Conservation (phyloP, 2,113 vertebrate species). For the Cynocephalus volans region DNA sequence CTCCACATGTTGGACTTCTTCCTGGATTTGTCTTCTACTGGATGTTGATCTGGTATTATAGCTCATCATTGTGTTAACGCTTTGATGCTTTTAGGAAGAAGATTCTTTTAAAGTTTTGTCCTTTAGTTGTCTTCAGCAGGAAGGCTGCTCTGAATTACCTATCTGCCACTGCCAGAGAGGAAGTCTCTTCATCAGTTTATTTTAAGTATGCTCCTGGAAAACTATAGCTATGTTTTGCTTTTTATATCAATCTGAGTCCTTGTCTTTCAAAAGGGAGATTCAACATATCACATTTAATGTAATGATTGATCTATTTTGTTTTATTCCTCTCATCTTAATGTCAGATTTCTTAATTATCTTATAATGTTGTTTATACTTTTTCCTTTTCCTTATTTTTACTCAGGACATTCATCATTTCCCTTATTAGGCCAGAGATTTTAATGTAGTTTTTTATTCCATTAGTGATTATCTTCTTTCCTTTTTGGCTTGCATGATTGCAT, state of each 20-base stretch:
- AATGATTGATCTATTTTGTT: neutral
- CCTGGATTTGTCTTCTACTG: neutral
- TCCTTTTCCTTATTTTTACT: neutral
- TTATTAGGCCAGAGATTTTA: conserved; percentile 21
- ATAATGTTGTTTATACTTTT: neutral
- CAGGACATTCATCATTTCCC: neutral
- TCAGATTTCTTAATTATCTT: neutral
- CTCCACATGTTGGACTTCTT: neutral
- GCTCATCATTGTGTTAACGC: neutral
- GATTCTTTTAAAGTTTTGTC: neutral
- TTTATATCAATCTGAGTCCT: conserved; percentile 15
- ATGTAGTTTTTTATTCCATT: neutral
- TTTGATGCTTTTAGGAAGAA: neutral
- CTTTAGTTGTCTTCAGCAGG: conserved; percentile 11
- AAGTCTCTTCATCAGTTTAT: neutral
- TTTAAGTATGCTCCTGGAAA: conserved; percentile 1
- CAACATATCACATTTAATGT: neutral
- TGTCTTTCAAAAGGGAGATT: conserved; percentile 44
- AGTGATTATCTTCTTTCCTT: neutral
- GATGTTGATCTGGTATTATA: neutral
- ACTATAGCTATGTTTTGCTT: neutral
- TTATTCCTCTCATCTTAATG: neutral
- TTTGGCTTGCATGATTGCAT: neutral
- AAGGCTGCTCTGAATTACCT: conserved; percentile 18
- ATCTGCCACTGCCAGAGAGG: neutral